Evolutionary conservation across 2,113 vertebrate species (phyloP).

Genomic region (Malurus melanocephalus): DNA sequence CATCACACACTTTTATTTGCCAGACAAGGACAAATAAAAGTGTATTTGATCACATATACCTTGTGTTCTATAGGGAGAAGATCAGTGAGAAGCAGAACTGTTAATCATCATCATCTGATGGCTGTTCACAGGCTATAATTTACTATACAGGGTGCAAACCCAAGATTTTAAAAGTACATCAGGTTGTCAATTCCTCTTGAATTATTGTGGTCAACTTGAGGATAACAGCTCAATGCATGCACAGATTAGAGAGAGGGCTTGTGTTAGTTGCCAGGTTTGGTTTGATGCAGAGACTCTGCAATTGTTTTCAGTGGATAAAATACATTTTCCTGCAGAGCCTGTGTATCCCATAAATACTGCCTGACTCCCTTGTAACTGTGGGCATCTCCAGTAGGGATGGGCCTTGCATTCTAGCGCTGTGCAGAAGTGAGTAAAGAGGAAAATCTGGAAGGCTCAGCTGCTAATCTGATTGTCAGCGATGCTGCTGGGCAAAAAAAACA

Average conservation of each 20-base stretch:
- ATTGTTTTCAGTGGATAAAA: not conserved
- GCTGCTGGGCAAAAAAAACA: not conserved
- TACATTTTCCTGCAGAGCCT: not conserved
- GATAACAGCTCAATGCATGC: not conserved
- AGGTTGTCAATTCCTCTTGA: not conserved
- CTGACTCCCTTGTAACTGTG: not conserved
- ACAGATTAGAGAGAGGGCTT: not conserved
- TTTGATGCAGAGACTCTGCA: not conserved
- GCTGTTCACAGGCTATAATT: not conserved
- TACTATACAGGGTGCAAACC: not conserved
- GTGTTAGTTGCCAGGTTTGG: not conserved
- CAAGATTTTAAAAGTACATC: not conserved
- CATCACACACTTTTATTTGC: not conserved
- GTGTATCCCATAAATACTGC: not conserved
- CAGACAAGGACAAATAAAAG: not conserved
- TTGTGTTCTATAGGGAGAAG: not conserved
- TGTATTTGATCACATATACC: not conserved
- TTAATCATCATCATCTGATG: not conserved
- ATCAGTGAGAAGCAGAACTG: not conserved
- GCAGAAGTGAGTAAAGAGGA: not conserved
- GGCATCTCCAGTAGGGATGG: not conserved
- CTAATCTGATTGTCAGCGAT: not conserved
- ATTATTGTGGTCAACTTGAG: not conserved
- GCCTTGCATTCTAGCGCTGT: not conserved
- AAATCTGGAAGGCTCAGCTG: not conserved